Base-by-base conservation (phyloP, 2,888 invertebrate genomes). In the Rhingia campestris region DNA sequence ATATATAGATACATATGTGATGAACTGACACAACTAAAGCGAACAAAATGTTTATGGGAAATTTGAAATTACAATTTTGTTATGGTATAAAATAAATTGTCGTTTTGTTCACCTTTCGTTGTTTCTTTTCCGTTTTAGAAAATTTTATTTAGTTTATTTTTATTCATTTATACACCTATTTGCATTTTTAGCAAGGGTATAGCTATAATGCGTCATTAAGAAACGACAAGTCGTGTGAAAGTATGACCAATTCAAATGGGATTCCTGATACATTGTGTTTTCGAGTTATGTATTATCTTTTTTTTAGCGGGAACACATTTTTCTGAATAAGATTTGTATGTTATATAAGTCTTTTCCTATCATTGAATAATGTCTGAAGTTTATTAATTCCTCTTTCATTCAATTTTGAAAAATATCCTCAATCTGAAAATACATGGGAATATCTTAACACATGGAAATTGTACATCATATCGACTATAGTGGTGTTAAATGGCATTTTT, bases 31-130 rank as follows among this genome's bases (percentile, higher is more conserved):
- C 66, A 61, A 10, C 30, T 35, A 45, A 69, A 22, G 47, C 39
- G 45, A 43, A 51, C 59, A 35, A 67, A 53, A 59, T 43, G 61
- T 41, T 76, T 73, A 79, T 63, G 77, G 67, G 73, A 79, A 82
- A 82, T 79, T 77, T 82, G 45, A 82, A 82, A 82, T 82, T 82
- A 82, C 82, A 79, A 82, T 82, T 82, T 82, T 43, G 69, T 79
- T 81, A 73, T 73, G 49, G 67, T 64, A 81, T 75, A 70, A 22
- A 81, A 70, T 81, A 75, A 81, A 66, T 56, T 74, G 69, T 64
- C 47, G 32, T 37, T 56, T 70, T 43, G 37, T 47, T 41, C 22
- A 30, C 43, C 45, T 66, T 79, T 73, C 4, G 37, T 35, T 35
- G 41, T 67, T 73, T 56, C 49, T 64, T 56, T 70, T 33, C 33